A percentile compares a stretch with the other conserved stretches of the same genome.
These are phyloP conservation scores for Tautogolabrus adspersus DNA, from an alignment of 2,113 vertebrate genomes.

Conservation along the genomic window DNA sequence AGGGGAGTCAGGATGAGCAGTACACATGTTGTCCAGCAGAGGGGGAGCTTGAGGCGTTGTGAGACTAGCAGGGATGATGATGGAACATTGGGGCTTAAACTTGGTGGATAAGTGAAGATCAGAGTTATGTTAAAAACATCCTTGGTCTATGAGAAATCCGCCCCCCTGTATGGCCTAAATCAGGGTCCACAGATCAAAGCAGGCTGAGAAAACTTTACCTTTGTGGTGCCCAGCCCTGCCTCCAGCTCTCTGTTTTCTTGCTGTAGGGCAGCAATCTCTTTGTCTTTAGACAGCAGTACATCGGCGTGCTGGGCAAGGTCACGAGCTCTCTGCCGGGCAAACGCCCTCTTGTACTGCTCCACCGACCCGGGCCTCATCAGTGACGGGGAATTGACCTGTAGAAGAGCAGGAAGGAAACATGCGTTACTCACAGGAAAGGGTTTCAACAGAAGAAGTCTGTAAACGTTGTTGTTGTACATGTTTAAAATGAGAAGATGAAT, in stretches of 20 bases:
- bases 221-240: slow-evolving; percentile 84
- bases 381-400: slow-evolving; percentile 89
- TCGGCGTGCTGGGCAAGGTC: slow-evolving; percentile 95
- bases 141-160: neutral
- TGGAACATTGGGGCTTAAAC: neutral
- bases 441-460: neutral
- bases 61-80: neutral
- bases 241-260: slow-evolving; percentile 91
- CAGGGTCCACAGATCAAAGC: neutral
- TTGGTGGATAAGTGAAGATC: neutral
- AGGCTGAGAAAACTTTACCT: slow-evolving; percentile 80
- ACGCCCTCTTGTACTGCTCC: slow-evolving; percentile 92
- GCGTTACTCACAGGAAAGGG: neutral
- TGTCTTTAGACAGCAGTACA: slow-evolving; percentile 93
- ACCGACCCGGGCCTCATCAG: slow-evolving; percentile 86
- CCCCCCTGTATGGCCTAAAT: neutral
- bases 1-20: slow-evolving; percentile 46
- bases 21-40: slow-evolving; percentile 72
- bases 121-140: neutral
- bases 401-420: neutral
- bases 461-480: too few relatives aligned
- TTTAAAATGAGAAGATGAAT: too few relatives aligned
- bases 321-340: slow-evolving; percentile 91
- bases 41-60: slow-evolving; percentile 45
- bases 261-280: slow-evolving; percentile 93